Evolutionary conservation across 2,888 invertebrate genomes (phyloP).

Genomic region (Cotesia congregata): DNA sequence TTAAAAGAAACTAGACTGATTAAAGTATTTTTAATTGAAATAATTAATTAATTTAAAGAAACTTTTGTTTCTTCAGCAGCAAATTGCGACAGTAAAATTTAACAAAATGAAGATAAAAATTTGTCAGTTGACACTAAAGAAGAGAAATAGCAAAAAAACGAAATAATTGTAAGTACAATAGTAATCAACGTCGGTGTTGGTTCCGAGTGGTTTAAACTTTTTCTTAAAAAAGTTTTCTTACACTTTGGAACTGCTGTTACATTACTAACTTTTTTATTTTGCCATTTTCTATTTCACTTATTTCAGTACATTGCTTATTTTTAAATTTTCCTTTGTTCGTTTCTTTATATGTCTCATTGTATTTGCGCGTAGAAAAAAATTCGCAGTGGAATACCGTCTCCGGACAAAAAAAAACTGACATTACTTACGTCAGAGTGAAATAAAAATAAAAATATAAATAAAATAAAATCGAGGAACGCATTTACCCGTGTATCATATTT

Average conservation of each 20-base stretch:
- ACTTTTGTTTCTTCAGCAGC: no score
- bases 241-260: background rate
- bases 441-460: background rate
- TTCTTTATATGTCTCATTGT: background rate
- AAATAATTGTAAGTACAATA: background rate
- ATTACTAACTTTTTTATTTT: background rate
- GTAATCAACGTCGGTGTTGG: background rate
- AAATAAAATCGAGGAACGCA: background rate
- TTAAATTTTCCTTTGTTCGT: background rate
- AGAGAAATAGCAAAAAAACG: background rate
- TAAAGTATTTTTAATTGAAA: no score
- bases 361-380: background rate
- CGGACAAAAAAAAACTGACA: background rate
- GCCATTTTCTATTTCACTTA: background rate
- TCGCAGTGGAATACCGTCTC: background rate
- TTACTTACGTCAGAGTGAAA: background rate
- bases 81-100: no score
- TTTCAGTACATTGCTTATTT: background rate
- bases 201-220: background rate
- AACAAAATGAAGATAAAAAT: no score
- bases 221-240: background rate
- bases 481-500: background rate
- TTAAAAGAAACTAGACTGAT: no score
- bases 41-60: no score
- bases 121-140: background rate